phyloP scores from a whole-genome alignment of 2,797 vertebrate species.

The Paramormyrops hopkinsi region DNA sequence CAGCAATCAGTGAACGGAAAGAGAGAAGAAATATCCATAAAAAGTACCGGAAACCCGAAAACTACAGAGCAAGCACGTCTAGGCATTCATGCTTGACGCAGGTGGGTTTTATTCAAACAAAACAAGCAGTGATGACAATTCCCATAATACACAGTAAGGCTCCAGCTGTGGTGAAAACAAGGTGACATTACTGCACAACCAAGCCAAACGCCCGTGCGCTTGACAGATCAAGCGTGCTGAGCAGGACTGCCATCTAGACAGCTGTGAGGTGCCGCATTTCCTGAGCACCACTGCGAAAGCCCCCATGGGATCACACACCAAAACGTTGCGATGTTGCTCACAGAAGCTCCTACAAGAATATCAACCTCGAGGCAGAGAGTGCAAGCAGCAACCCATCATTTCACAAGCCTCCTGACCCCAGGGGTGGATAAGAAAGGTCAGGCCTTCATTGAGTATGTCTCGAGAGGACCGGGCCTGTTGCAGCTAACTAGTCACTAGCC shows the following conservation, averaged over 20 bases:
- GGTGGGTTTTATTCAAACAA: not conserved
- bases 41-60: not conserved
- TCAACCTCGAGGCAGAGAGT: not conserved
- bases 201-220: slow-evolving; percentile 26
- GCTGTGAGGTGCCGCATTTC: not conserved
- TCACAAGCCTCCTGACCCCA: not conserved
- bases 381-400: not conserved
- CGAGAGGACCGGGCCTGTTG: not conserved
- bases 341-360: not conserved
- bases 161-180: not conserved
- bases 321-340: not conserved
- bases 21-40: not conserved
- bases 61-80: not conserved
- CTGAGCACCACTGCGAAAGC: not conserved
- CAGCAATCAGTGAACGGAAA: slow-evolving; percentile 17
- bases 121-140: not conserved
- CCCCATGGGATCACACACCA: not conserved
- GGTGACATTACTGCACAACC: not conserved
- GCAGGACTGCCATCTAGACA: not conserved
- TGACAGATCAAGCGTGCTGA: slow-evolving; percentile 24
- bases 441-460: not conserved
- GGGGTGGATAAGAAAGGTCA: not conserved
- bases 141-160: not conserved
- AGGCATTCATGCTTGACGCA: not conserved
- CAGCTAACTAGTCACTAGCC: not conserved